Evolutionary conservation across 2,797 vertebrate genomes (phyloP), one percentile per base, ranked within the genome.

Genomic region (Micropoecilia bifurca): DNA sequence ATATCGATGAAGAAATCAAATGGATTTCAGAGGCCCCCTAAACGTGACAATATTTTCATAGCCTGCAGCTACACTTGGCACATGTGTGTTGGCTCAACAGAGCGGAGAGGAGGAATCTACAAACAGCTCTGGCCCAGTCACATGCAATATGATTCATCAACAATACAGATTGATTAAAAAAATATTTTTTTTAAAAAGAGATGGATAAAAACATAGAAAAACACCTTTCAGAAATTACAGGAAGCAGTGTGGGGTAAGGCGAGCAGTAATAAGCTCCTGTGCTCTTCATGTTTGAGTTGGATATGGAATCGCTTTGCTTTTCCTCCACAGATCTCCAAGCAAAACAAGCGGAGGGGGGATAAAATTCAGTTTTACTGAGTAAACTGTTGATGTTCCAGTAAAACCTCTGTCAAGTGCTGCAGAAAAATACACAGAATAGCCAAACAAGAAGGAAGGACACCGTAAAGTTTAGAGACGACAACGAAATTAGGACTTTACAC

Each of bases 301-400:
- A 88, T 53, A 28, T 16, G 47, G 41, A 81, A 74, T 69, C 28
- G 3, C 36, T 74, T 78, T 55, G 61, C 73, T 0, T 73, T 90
- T 90, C 87, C 88, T 84, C 76, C n/a, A 6, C 68, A 50, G 30
- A 69, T 73, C 68, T 84, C 87, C 89, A 87, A 87, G 80, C 71
- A 80, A 89, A 92, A 91, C 80, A 91, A 81, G 84, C 77, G 74
- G 3, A 46, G 22, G 50, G 22, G 18, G 57, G 85, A 83, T 80
- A 74, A 84, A 85, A 90, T 81, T 82, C 71, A 80, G 81, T 80
- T 84, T 80, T 6, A 78, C 84, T 50, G 28, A 74, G 73, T 87
- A 90, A 91, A 90, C 86, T 75, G 84, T 80, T 84, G 83, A 83
- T 61, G 78, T 78, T 86, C 73, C 77, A 79, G 83, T 83, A 91